Base-by-base conservation (phyloP, 1,140 invertebrate species). In the Akabosia matsudoensis region DNA sequence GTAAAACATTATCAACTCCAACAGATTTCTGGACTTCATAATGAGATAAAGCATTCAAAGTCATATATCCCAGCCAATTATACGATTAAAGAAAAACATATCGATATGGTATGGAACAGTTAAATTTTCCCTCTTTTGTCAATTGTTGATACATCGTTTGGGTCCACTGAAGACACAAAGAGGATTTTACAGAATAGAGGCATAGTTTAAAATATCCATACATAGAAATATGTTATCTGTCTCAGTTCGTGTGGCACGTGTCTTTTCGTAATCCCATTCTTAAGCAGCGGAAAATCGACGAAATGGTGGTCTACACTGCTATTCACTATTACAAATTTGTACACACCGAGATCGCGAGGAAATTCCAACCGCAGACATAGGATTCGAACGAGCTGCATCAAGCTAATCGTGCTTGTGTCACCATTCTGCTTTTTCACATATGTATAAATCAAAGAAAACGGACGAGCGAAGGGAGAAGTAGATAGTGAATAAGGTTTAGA, bases 251-350 rank as follows among this genome's bases (percentile, higher is more conserved):
- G 54, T n/a, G 54, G 24, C 54, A 56, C 54, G 54, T 56, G 54
- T 56, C 54, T 13, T 56, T 56, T 56, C n/a, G n/a, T 45, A 3
- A 22, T 4, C 24, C 24, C 10, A 56, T 56, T 13, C 24, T 13
- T 56, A 56, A 56, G 24, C 14, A 56, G 54, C n/a, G 54, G 54
- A 56, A 56, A 56, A 56, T 56, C 24, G 54, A 56, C 22, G 54
- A 16, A 16, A 56, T 13, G 54, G 54, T 56, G 37, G 37, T 45
- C 37, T 7, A 7, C 37, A 10, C 37, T 45, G 37, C 37, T 45
- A 45, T 45, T 45, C 37, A 18, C 37, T 45, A 45, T 45, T 56
- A 16, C 54, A 56, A 22, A n/a, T n/a, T n/a, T n/a, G n/a, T n/a
- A n/a, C n/a, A n/a, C n/a, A n/a, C n/a, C n/a, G n/a, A n/a, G n/a